A percentile compares a stretch with the other conserved stretches of the same genome.
phyloP scores from a whole-genome alignment of 30 jellyfish, hydroid and myxozoan species.

The Turritopsis rubra region DNA sequence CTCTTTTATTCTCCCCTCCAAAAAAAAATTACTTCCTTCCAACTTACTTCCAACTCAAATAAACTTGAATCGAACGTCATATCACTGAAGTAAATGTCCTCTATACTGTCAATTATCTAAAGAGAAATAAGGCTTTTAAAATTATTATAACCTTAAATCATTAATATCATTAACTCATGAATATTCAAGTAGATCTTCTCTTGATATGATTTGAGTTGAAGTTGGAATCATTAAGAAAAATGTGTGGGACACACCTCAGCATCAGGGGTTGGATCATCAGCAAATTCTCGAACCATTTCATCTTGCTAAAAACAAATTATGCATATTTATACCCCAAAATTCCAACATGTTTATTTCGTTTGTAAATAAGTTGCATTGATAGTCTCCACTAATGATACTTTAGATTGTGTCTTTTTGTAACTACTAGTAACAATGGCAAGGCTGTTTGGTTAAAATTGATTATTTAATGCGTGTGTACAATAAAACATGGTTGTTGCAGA shows the following conservation, averaged over 20 bases:
- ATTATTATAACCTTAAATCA: too few species aligned
- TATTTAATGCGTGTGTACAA: too few species aligned
- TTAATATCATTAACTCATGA: too few species aligned
- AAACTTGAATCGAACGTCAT: conserved; percentile 74
- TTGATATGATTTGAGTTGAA: background rate
- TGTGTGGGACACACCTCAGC: conserved; percentile 27
- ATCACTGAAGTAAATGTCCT: conserved; percentile 68
- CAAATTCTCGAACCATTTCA: conserved; percentile 39
- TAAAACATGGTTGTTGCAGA: too few species aligned
- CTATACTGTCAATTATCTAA: conserved; percentile 70
- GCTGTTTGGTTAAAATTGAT: too few species aligned
- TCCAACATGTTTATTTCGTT: background rate
- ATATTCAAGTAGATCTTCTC: too few species aligned
- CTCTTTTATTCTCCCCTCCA: too few species aligned
- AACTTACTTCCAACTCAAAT: conserved; percentile 59
- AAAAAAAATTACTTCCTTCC: too few species aligned
- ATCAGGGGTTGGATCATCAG: conserved; percentile 60
- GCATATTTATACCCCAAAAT: background rate
- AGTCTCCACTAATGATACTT: too few species aligned
- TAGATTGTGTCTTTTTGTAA: too few species aligned
- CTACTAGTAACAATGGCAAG: too few species aligned
- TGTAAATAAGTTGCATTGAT: background rate
- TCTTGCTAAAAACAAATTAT: conserved; percentile 28
- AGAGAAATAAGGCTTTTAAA: background rate
- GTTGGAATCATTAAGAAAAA: background rate